phyloP scores from a whole-genome alignment of 2,888 invertebrate species.

The Exocentrus adspersus region DNA sequence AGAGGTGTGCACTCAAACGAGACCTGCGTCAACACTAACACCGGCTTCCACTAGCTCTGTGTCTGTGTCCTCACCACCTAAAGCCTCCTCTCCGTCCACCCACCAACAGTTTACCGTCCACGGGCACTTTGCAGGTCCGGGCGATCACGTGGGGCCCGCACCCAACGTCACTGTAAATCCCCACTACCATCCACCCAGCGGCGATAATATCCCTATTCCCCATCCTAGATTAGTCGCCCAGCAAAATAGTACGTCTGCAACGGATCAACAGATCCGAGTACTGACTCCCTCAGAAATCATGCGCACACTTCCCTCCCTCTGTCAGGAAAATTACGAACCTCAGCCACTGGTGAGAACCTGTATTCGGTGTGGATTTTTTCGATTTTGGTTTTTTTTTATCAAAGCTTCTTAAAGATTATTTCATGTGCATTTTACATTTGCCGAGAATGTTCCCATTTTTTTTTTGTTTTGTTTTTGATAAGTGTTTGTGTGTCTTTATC shows the following conservation, averaged over 20 bases:
- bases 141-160: conserved; percentile 70
- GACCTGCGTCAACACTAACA: conserved; percentile 57
- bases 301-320: conserved; percentile 88
- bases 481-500: conserved; percentile 30
- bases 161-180: conserved; percentile 77
- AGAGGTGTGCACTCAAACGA: conserved; percentile 63
- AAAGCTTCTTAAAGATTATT: conserved; percentile 37
- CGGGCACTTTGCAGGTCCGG: conserved; percentile 62
- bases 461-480: conserved; percentile 28
- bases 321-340: conserved; percentile 75
- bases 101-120: conserved; percentile 64
- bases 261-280: conserved; percentile 87
- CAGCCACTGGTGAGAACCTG: conserved; percentile 63
- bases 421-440: conserved; percentile 31
- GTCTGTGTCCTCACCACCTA: conserved; percentile 56
- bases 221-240: conserved; percentile 63
- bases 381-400: conserved; percentile 36
- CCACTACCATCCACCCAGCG: conserved; percentile 60
- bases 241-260: conserved; percentile 53
- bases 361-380: conserved; percentile 48
- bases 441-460: conserved; percentile 18
- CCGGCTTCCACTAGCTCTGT: conserved; percentile 59
- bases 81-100: conserved; percentile 55
- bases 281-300: conserved; percentile 90
- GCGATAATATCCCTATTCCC: conserved; percentile 44